phyloP scores from a whole-genome alignment of 2,888 invertebrate genomes.

The Eristalis tenax region DNA sequence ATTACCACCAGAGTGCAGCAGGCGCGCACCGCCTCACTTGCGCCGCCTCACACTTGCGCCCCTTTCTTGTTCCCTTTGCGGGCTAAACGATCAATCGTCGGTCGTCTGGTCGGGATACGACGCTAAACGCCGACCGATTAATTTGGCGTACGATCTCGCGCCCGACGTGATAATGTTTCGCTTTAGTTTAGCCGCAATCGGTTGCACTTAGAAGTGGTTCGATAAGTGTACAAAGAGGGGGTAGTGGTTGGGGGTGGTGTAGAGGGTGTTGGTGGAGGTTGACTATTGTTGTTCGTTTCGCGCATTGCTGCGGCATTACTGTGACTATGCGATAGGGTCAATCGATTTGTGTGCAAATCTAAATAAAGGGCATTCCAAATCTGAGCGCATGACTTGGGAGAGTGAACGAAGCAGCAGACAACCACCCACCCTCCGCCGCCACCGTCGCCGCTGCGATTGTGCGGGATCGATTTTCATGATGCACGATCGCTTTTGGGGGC shows the following conservation, averaged over 20 bases:
- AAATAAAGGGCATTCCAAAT: constrained; percentile 66
- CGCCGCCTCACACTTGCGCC: constrained; percentile 9
- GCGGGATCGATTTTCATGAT: constrained; percentile 69
- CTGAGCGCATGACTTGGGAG: constrained; percentile 38
- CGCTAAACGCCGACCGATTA: constrained; percentile 61
- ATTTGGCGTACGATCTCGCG: constrained; percentile 71
- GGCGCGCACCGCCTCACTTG: constrained; percentile 64
- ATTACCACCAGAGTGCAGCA: constrained; percentile 62
- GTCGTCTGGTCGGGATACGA: constrained; percentile 17
- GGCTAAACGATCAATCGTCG: constrained; percentile 66
- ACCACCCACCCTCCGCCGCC: background rate
- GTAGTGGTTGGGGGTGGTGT: background rate
- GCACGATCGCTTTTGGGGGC: constrained; percentile 69
- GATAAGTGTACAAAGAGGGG: background rate
- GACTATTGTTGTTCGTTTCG: constrained; percentile 31
- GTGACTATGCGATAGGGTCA: constrained; percentile 59
- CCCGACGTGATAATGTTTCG: constrained; percentile 66
- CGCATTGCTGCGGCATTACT: background rate
- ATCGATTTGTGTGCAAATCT: constrained; percentile 71
- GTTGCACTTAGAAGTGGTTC: background rate
- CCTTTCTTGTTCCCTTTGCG: constrained; percentile 22
- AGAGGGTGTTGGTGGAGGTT: background rate
- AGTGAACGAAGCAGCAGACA: background rate
- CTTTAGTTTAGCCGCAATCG: constrained; percentile 33
- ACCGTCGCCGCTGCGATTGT: background rate